Evolutionary conservation across 1,140 invertebrate genomes (phyloP), one percentile per base, ranked within the genome.

Genomic region (Drosophila erecta): DNA sequence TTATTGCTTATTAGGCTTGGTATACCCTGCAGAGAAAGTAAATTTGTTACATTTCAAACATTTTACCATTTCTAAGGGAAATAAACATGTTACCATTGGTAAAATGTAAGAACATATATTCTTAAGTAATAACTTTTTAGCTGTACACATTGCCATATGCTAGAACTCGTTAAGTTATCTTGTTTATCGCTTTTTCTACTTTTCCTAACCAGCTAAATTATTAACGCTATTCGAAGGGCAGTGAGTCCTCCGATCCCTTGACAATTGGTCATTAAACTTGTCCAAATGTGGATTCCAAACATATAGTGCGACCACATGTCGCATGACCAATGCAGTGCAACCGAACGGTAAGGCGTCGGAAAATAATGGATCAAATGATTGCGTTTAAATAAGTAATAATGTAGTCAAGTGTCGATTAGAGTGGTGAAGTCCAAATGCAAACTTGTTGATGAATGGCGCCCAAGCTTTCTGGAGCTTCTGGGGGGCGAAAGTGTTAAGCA

Each of bases 371-470:
- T 64, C 65, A 70, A 55, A 47, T 47, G 51, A 59, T 47, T 49
- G 58, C 58, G 58, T 66, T 57, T 78, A 54, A 81, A 85, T 87
- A 62, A 85, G 74, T 81, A 44, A 78, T 78, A 50, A 70, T 20
- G 33, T 46, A 33, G 27, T 8, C 20, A 53, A 60, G 72, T 59
- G 59, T 41, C 56, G 61, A 47, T 14, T 55, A 69, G 30, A n/a
- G 47, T 14, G 47, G 22, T n/a, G 44, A 5, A 14, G 3, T 37
- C 14, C 24, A 38, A 57, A 33, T 61, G 47, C 38, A 38, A 79
- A 87, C 84, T 84, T 87, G 83, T 89, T 87, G 83, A 87, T 51
- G 66, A 58, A 79, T 67, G 35, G 38, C 24, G 35, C 2, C 33
- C 12, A 2, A 3, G n/a, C 27, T 30, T 22, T 62, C 8, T 30